phyloP scores from a whole-genome alignment of 2,113 vertebrate species.

The Synchiropus splendidus region DNA sequence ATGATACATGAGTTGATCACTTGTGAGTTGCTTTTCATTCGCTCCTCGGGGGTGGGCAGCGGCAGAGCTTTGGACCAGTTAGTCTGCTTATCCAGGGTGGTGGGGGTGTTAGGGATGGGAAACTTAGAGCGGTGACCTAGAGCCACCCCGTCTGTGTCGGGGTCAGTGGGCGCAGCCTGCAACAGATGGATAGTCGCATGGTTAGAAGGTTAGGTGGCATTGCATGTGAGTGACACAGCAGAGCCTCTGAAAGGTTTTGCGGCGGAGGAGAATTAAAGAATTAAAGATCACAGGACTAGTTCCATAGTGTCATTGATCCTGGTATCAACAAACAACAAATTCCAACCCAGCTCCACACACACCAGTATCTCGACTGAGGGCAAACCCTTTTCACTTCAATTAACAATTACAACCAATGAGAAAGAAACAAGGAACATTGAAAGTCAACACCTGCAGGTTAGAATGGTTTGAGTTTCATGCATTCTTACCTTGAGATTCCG shows the following conservation, averaged over 20 bases:
- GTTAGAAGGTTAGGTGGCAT: slow-evolving; percentile 30
- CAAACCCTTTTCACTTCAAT: slow-evolving; percentile 3
- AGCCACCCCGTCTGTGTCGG: slow-evolving; percentile 79
- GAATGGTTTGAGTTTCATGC: slow-evolving; percentile 7
- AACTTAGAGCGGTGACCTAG: slow-evolving; percentile 88
- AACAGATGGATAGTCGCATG: slow-evolving; percentile 63
- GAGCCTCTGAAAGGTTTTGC: too few relatives aligned
- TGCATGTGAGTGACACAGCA: too few relatives aligned
- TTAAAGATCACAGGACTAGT: too few relatives aligned
- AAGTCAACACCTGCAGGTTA: slow-evolving; percentile 1
- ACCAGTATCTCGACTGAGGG: too few relatives aligned
- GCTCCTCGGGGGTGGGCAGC: slow-evolving; percentile 93
- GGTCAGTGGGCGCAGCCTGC: slow-evolving; percentile 77
- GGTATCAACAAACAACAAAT: too few relatives aligned
- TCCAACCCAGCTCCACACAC: too few relatives aligned
- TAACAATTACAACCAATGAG: neutral
- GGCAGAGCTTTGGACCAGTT: slow-evolving; percentile 94
- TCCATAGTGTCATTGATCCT: too few relatives aligned
- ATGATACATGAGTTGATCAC: slow-evolving; percentile 92
- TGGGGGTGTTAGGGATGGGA: slow-evolving; percentile 88
- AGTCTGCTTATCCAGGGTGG: slow-evolving; percentile 98
- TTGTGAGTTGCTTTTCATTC: slow-evolving; percentile 91
- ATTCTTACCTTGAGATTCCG: slow-evolving; percentile 52
- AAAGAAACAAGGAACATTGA: too few relatives aligned
- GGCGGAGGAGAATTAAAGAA: too few relatives aligned